Percentiles rank a stretch among this genome's conserved stretches.
Conservation (phyloP, 2,888 invertebrate genomes). For the Alitta virens region DNA sequence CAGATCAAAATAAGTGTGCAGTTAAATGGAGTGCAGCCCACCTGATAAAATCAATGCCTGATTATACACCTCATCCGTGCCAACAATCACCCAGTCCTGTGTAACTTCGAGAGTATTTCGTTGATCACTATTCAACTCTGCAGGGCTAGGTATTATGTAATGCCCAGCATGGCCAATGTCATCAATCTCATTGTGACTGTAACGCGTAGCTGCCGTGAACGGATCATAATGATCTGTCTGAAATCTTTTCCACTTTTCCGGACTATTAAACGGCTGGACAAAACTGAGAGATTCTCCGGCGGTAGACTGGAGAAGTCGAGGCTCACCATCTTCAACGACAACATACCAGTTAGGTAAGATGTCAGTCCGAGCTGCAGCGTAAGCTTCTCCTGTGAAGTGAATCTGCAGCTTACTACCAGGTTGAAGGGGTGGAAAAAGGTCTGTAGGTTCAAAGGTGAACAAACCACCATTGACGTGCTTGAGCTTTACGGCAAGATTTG, state of each 20-base stretch:
- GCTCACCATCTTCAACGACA: slow-evolving; percentile 22
- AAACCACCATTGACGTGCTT: slow-evolving; percentile 34
- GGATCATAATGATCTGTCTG: slow-evolving; percentile 1
- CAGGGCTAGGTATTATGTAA: not conserved
- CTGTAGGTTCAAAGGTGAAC: slow-evolving; percentile 29
- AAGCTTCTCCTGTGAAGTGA: slow-evolving; percentile 24
- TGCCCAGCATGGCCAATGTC: not conserved
- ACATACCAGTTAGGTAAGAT: slow-evolving; percentile 40
- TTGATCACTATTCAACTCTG: not conserved
- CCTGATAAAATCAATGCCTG: too few species aligned
- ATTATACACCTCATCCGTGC: too few species aligned
- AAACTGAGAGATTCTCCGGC: slow-evolving; percentile 31
- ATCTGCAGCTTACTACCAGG: slow-evolving; percentile 25
- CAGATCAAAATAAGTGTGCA: too few species aligned
- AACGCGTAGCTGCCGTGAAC: not conserved
- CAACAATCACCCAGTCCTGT: not conserved
- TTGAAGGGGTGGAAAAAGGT: slow-evolving; percentile 20
- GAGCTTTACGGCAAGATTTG: slow-evolving; percentile 26
- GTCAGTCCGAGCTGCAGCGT: slow-evolving; percentile 32
- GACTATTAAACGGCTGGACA: slow-evolving; percentile 18
- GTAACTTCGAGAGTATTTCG: not conserved
- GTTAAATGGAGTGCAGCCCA: too few species aligned
- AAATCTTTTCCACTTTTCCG: slow-evolving; percentile 1
- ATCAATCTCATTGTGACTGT: not conserved
- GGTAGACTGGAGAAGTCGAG: slow-evolving; percentile 32